Evolutionary conservation across 2,797 vertebrate genomes (phyloP), one percentile per base, ranked within the genome.

Genomic region (Taenioides sp.): DNA sequence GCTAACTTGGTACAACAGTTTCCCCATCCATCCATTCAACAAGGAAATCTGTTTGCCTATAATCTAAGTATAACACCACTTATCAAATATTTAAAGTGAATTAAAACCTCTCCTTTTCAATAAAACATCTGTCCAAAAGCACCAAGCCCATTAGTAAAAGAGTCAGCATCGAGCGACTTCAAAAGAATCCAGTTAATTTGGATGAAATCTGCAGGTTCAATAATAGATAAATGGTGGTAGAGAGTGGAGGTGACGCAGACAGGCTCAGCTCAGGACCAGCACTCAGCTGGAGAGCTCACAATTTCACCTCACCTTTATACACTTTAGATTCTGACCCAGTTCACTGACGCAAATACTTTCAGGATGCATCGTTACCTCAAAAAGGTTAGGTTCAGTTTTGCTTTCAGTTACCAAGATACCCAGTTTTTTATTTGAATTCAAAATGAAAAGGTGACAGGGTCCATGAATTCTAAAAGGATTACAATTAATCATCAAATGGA

Each of bases 161-260:
- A 86, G 81, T 74, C 80, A 76, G 68, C 80, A 50, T 88, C 83
- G 62, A 71, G 78, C 80, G 84, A 79, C 81, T 90, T 87, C 81
- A 91, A 89, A 89, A 87, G 77, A 90, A 91, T 91, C 81, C 76
- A 25, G 72, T 75, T 88, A 87, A 91, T 90, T 90, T 84, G 72
- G 76, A 80, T 84, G 77, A 85, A 85, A 85, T 84, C 79, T 76
- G 70, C 25, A 22, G 57, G 76, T 85, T 89, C 78, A 88, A 91
- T 90, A 87, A 90, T 86, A 85, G 82, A 89, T 88, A 79, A 71
- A 77, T 77, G 75, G 58, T 73, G 69, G 47, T 61, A 66, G 69
- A 60, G 52, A 73, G 77, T 79, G 84, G 54, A 72, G 49, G 11
- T 67, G 71, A 76, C 71, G 67, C 62, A 79, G 86, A 71, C 70